Evolutionary conservation across 2,888 invertebrate species (phyloP), one percentile per base, ranked within the genome.

Genomic region (Brachyopa scutellaris): DNA sequence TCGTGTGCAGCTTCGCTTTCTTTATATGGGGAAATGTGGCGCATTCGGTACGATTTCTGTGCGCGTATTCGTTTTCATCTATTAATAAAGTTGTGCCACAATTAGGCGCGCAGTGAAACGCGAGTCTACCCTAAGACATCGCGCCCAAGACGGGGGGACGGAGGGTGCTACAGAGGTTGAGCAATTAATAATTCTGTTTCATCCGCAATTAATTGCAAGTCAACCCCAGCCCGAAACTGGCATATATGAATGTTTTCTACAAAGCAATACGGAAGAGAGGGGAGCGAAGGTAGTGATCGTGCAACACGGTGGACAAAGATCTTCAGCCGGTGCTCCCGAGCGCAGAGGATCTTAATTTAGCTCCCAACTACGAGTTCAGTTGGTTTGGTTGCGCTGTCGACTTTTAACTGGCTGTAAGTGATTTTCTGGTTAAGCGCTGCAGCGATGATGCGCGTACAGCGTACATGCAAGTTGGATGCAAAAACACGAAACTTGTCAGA

Each of bases 111-210:
- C 82, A 77, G 38, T 67, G 77, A 69, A 77, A 64, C 47, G 77
- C 64, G 59, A 66, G 57, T 70, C 70, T n/a, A n/a, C n/a, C n/a
- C n/a, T 66, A 33, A 64, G 77, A 64, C 62, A 59, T 53, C 40
- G 47, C 23, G 15, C 73, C 23, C 21, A 33, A 19, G 38, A 45
- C 26, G 36, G 29, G 36, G 13, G n/a, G 9, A 2, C n/a, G 61
- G n/a, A n/a, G 61, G 61, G 83, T 1, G 19, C 19, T 5, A 38
- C 15, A 6, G 53, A 59, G 61, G 47, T 53, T 55, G 55, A 45
- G 88, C 88, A 89, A 89, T 89, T 89, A 89, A 89, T 89, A 89
- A 89, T 88, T 88, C 88, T 85, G 86, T 86, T 86, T 86, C 88
- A 88, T 87, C 86, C 89, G 87, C 89, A 87, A 89, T 89, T 89